A percentile compares a stretch with the other conserved stretches of the same genome.
Evolutionary conservation across 2,113 vertebrate genomes (phyloP).

Genomic region (Tinamus guttatus): DNA sequence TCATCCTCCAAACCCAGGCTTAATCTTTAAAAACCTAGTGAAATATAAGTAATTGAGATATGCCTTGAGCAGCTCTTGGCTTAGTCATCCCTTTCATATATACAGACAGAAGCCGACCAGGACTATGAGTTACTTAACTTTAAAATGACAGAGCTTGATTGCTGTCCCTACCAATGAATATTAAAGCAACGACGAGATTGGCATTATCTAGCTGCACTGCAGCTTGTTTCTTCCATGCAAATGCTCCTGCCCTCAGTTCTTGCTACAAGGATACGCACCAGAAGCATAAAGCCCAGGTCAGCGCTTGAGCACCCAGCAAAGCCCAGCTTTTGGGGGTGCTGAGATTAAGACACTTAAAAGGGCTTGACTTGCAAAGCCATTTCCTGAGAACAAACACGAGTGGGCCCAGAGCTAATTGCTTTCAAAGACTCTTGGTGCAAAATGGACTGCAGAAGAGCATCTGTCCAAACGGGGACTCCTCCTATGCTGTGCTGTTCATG

Average conservation of each 20-base stretch:
- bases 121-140: slow-evolving; percentile 48
- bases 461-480: neutral
- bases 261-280: neutral
- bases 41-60: slow-evolving; percentile 51
- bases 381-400: neutral
- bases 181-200: slow-evolving; percentile 46
- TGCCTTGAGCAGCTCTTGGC: slow-evolving; percentile 51
- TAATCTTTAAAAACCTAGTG: slow-evolving; percentile 67
- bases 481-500: neutral
- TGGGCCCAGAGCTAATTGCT: neutral
- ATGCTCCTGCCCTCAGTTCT: neutral
- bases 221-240: neutral
- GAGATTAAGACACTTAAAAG: neutral
- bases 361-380: neutral
- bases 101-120: slow-evolving; percentile 28
- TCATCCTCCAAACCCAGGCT: neutral
- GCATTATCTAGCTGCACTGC: slow-evolving; percentile 28
- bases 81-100: slow-evolving; percentile 53
- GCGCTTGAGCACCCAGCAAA: neutral
- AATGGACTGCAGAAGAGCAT: too few species aligned
- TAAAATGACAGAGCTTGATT: slow-evolving; percentile 40
- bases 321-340: neutral
- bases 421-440: neutral
- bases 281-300: slow-evolving; percentile 38
- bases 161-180: slow-evolving; percentile 38